These are phyloP conservation scores for Daktulosphaira vitifoliae DNA, from an alignment of 1,140 invertebrate genomes.

Conservation along the genomic window DNA sequence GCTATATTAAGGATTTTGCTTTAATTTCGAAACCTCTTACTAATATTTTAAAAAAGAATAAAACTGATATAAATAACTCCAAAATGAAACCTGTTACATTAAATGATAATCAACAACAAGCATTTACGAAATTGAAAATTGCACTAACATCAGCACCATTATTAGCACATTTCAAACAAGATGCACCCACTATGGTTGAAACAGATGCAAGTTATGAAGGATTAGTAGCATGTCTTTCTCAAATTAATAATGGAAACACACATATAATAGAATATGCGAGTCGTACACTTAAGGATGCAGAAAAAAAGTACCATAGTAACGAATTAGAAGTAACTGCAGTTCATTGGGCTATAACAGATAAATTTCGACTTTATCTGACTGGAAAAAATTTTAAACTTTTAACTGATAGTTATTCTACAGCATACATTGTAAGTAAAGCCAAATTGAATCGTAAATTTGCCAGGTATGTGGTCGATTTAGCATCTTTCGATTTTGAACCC, in stretches of 20 bases:
- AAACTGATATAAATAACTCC: background rate
- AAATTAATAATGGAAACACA: background rate
- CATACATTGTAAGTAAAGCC: background rate
- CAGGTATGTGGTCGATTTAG: background rate
- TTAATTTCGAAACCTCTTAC: background rate
- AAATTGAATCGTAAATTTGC: no score
- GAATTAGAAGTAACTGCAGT: background rate
- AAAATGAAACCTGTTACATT: background rate
- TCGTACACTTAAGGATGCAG: background rate
- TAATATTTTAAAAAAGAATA: background rate
- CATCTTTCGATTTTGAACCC: background rate
- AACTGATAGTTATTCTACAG: no score
- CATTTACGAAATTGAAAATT: background rate
- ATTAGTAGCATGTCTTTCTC: background rate
- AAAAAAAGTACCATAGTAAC: background rate
- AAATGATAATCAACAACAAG: background rate
- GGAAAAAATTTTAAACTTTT: background rate
- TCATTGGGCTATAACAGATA: background rate
- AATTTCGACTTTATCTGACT: background rate
- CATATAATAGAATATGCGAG: background rate
- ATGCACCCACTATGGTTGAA: no score
- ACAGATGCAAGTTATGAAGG: slow-evolving; percentile 1
- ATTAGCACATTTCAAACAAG: background rate
- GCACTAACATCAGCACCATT: background rate
- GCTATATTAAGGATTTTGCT: background rate